phyloP scores from a whole-genome alignment of 2,797 vertebrate species.

The Chelon auratus region DNA sequence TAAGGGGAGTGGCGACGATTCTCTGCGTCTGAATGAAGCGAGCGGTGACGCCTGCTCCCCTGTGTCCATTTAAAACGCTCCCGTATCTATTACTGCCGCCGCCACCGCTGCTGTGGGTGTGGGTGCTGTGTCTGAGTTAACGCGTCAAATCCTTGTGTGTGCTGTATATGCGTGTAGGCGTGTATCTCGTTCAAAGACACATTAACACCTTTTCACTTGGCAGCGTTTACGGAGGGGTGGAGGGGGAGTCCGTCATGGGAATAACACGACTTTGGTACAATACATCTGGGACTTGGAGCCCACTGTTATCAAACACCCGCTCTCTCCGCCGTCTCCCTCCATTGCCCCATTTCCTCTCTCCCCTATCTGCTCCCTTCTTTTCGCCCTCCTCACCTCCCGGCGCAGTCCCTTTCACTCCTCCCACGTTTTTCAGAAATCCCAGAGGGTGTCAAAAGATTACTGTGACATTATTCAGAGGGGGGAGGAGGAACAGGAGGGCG shows the following conservation, averaged over 20 bases:
- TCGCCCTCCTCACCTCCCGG: constrained; percentile 12
- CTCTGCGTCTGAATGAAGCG: constrained; percentile 42
- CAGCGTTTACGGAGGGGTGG: constrained; percentile 46
- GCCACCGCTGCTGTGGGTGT: constrained; percentile 37
- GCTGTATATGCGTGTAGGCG: constrained; percentile 13
- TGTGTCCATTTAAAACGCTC: constrained; percentile 62
- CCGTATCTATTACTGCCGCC: constrained; percentile 39
- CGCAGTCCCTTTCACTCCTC: constrained; percentile 9
- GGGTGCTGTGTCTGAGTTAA: constrained; percentile 21
- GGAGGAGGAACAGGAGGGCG: not conserved
- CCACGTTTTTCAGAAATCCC: constrained; percentile 16
- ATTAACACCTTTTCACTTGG: constrained; percentile 75
- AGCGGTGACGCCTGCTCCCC: constrained; percentile 40
- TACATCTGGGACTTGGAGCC: constrained; percentile 60
- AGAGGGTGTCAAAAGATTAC: constrained; percentile 30
- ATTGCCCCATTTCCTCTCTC: constrained; percentile 12
- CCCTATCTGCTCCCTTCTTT: not conserved
- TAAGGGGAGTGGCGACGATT: constrained; percentile 48
- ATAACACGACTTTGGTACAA: constrained; percentile 56
- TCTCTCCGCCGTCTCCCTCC: constrained; percentile 14
- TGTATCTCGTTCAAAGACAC: constrained; percentile 57
- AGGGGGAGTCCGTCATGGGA: constrained; percentile 47
- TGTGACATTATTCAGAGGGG: constrained; percentile 24
- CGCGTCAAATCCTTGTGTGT: not conserved
- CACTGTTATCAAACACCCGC: constrained; percentile 61